A percentile compares a stretch with the other conserved stretches of the same genome.
These are phyloP conservation scores for Priocnemis perturbator DNA, from an alignment of 2,888 invertebrate genomes.

Conservation along the genomic window DNA sequence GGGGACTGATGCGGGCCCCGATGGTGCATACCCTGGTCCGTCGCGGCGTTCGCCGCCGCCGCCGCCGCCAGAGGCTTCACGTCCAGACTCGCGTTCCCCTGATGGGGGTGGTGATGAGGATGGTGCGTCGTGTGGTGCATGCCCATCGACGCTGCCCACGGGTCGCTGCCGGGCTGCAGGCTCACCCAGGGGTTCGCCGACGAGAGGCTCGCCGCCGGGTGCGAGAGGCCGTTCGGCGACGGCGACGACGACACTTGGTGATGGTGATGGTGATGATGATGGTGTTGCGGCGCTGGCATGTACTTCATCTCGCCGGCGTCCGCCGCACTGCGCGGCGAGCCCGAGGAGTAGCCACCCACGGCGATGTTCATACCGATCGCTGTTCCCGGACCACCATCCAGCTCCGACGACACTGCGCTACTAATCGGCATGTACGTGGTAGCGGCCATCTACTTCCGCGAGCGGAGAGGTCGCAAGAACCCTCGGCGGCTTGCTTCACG, in stretches of 20 bases:
- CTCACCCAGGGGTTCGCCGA: conserved; percentile 89
- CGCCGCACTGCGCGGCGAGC: conserved; percentile 89
- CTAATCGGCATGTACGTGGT: conserved; percentile 93
- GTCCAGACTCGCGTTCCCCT: conserved; percentile 78
- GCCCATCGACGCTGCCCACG: conserved; percentile 85
- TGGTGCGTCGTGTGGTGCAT: conserved; percentile 81
- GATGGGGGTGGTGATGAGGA: conserved; percentile 85
- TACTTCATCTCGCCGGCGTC: conserved; percentile 97
- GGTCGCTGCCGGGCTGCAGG: conserved; percentile 85
- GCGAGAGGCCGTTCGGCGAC: conserved; percentile 80
- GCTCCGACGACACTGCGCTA: conserved; percentile 85
- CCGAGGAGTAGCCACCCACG: conserved; percentile 85
- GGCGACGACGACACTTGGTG: conserved; percentile 83
- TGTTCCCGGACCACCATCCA: conserved; percentile 80
- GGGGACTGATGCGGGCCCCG: conserved; percentile 73
- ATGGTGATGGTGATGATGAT: conserved; percentile 86
- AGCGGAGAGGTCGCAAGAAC: conserved; percentile 44
- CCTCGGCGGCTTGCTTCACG: conserved; percentile 64
- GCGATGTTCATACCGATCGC: conserved; percentile 84
- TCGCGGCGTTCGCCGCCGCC: conserved; percentile 70
- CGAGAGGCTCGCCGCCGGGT: conserved; percentile 77
- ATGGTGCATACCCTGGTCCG: conserved; percentile 76
- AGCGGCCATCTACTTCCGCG: conserved; percentile 89
- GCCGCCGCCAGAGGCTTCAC: conserved; percentile 87
- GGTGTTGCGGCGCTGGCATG: conserved; percentile 88